Conservation (phyloP, 2,797 vertebrate genomes). For the Thamnophis elegans region DNA sequence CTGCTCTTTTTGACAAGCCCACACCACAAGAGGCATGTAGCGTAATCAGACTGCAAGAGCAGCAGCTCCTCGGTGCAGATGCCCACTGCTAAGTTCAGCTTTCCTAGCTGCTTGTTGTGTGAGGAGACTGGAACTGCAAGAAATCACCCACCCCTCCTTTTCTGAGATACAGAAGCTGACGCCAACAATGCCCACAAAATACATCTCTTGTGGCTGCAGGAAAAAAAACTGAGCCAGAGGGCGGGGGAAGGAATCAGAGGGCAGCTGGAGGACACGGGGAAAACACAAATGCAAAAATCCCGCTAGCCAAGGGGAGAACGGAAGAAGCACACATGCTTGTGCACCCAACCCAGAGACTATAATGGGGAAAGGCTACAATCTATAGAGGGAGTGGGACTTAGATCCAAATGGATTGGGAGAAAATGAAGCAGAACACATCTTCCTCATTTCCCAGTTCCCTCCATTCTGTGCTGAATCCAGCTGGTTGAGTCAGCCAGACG, state of each 20-base stretch:
- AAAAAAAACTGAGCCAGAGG: constrained; percentile 13
- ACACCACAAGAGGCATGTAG: background rate
- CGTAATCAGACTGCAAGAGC: background rate
- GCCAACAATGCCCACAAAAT: constrained; percentile 4
- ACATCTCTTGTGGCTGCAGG: constrained; percentile 18
- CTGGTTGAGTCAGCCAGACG: constrained; percentile 29
- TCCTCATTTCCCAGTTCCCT: constrained; percentile 36
- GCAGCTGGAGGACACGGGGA: constrained; percentile 22
- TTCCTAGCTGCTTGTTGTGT: constrained; percentile 8
- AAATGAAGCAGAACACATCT: constrained; percentile 7
- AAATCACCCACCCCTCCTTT: background rate
- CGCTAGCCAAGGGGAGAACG: background rate
- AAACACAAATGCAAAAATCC: constrained; percentile 15
- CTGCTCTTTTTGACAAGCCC: background rate
- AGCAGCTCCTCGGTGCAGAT: background rate
- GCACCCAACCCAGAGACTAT: background rate
- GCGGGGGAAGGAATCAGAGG: background rate
- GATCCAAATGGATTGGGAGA: background rate
- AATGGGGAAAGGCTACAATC: background rate
- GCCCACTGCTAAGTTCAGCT: background rate
- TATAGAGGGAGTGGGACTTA: background rate
- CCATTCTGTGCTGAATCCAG: constrained; percentile 1
- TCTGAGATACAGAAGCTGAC: background rate
- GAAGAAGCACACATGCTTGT: background rate
- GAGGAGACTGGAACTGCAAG: background rate